Percentiles rank a stretch among this genome's conserved stretches.
phyloP scores from a whole-genome alignment of 2,888 invertebrate species.

The Synergus japonicus region DNA sequence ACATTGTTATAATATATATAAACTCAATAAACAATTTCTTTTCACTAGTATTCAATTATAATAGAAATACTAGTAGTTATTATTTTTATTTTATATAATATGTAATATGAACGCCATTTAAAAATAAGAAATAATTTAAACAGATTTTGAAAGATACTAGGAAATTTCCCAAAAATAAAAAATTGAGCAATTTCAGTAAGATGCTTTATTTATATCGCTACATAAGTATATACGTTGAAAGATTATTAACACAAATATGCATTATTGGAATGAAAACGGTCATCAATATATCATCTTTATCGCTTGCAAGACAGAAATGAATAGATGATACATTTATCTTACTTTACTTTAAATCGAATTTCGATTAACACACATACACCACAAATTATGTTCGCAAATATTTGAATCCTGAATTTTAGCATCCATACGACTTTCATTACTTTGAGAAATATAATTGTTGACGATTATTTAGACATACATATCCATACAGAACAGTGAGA shows the following conservation, averaged over 20 bases:
- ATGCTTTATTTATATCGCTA: conserved; percentile 8
- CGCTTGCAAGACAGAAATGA: neutral
- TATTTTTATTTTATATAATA: neutral
- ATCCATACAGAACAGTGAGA: neutral
- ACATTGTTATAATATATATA: neutral
- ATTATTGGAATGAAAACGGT: conserved; percentile 38
- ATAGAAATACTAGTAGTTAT: no score
- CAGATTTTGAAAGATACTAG: neutral
- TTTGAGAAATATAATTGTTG: neutral
- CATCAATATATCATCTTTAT: conserved; percentile 2
- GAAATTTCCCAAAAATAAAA: neutral
- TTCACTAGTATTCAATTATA: neutral
- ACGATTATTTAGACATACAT: conserved; percentile 6
- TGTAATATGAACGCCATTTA: neutral
- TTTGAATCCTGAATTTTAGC: neutral
- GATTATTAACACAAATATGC: conserved; percentile 33
- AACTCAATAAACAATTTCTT: neutral
- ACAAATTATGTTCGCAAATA: conserved; percentile 3
- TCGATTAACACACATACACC: conserved; percentile 7
- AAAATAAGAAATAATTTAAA: no score
- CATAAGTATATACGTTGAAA: conserved; percentile 20
- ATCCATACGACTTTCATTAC: conserved; percentile 3
- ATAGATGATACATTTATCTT: neutral
- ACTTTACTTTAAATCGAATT: conserved; percentile 8
- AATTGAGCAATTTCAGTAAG: neutral